Percentiles rank a stretch among this genome's conserved stretches.
These are phyloP conservation scores for Dendrocopos noguchii DNA, from an alignment of 2,113 vertebrate species.

Conservation along the genomic window DNA sequence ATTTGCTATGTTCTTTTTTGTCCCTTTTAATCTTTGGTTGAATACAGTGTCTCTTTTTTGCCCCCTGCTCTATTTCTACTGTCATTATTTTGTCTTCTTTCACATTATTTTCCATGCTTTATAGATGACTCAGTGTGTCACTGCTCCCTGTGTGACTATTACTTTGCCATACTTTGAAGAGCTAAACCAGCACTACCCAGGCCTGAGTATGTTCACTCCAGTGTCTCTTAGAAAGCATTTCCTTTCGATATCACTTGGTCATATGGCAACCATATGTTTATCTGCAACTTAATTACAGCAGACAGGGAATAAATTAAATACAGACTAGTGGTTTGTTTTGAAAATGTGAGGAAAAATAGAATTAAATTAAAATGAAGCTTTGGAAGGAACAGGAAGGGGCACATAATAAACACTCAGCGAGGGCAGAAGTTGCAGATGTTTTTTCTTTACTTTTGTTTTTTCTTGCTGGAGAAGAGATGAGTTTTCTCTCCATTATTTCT, in stretches of 20 bases:
- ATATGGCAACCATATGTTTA: slow-evolving; percentile 15
- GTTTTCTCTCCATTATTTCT: background rate
- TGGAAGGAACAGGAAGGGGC: background rate
- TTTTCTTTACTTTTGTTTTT: background rate
- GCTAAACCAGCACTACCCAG: background rate
- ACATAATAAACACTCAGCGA: background rate
- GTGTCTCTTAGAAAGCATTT: background rate
- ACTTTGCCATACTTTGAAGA: background rate
- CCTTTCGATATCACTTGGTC: background rate
- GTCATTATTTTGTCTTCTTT: background rate
- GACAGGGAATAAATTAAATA: slow-evolving; percentile 1
- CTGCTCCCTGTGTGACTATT: background rate
- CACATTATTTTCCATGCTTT: background rate
- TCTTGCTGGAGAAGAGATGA: background rate
- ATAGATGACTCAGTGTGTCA: background rate
- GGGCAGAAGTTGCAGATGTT: background rate
- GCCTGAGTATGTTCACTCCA: background rate
- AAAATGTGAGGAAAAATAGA: background rate
- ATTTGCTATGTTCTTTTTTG: background rate
- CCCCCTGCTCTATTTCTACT: background rate
- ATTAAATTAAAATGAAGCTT: background rate
- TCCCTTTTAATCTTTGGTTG: background rate
- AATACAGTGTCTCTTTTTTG: background rate
- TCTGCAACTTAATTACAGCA: slow-evolving; percentile 6
- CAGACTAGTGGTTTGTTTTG: background rate